Evolutionary conservation across 92 coral and sea anemone species (phyloP), one percentile per base, ranked within the genome.

Genomic region (Virgularia gustaviana): DNA sequence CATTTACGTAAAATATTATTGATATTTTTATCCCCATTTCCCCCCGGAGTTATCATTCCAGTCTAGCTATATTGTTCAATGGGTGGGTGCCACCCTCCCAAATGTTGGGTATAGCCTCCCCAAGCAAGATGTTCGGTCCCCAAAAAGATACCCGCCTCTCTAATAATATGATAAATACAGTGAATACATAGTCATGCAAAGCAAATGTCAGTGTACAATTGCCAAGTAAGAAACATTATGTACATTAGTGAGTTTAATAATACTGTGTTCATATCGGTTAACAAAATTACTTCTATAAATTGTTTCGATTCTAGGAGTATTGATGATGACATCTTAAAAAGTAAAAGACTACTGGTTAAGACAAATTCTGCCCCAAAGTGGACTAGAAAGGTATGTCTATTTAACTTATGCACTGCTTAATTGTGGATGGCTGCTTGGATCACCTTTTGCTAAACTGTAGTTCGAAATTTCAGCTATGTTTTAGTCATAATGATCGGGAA

Each of bases 281-380:
- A 3, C 4, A 47, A 47, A 47, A 4, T 27, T 34, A 58, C 41
- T 58, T 25, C 12, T 13, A 28, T 19, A 25, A 18, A 25, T 58
- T 27, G 5, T 29, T 9, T 31, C 33, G 16, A 0, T 41, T 28
- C 27, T 83, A 91, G 97, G 35, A 71, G 80, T 56, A 29, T 89
- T 18, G 97, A 83, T 19, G 89, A 83, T 37, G 73, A 84, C 73
- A 85, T 83, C 64, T 79, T 91, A 38, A 78, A 80, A 19, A 89
- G 90, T 37, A 91, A 86, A 78, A 86, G 89, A 78, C 42, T 91
- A 27, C 54, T 87, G 55, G 90, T 90, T 60, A 91, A 91, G 68
- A 91, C 97, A 79, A 91, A 86, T 76, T 80, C 96, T 76, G 83
- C 79, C 36, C 97, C 97, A 72, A 89, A 86, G 84, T 91, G 97